Base-by-base conservation (phyloP, 2,888 invertebrate genomes). In the Vandiemenella viatica region DNA sequence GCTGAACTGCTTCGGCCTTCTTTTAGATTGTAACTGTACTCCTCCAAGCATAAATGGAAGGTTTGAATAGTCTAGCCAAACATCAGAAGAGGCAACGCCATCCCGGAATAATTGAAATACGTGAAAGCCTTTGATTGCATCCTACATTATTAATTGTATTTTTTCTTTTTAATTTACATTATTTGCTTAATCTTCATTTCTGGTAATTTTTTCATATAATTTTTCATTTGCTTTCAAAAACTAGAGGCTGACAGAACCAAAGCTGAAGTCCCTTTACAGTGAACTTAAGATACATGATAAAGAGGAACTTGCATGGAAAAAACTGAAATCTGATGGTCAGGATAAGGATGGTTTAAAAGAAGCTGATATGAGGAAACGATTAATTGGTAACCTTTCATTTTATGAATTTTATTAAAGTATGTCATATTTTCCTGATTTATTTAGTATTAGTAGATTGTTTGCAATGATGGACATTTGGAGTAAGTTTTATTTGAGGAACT, bases 201-300 rank as follows among this genome's bases (percentile, higher is more conserved):
- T 38, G 16, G 2, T 4, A 4, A 8, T 10, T 41, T 13, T 43
- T 46, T 21, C 23, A 48, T 50, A 4, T 44, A 66, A 43, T 48
- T 53, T 59, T 65, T 62, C 17, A 3, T 4, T 3, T 13, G n/a
- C 4, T 32, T 13, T 3, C n/a, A 13, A 13, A 2, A 13, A 13
- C 3, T 61, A 89, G 91, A 76, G 86, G 52, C 64, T 93, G 37
- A 80, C 88, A 4, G 86, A 88, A 60, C 75, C 80, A 0, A 90
- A 90, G 65, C 66, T 95, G 21, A 85, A 86, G 60, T 87, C 88
- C 0, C 63, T 95, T 17, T 89, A 84, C 62, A 84, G 85, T 62
- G 93, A 93, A 61, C 68, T 95, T 5, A 88, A 86, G 70, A 76
- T 91, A 40, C 93, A 93, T 53, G 93, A 95, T 61, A 92, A 92